Percentiles rank a stretch among this genome's conserved stretches.
These are phyloP conservation scores for Amniataba percoides DNA, from an alignment of 2,797 vertebrate genomes.

Conservation along the genomic window DNA sequence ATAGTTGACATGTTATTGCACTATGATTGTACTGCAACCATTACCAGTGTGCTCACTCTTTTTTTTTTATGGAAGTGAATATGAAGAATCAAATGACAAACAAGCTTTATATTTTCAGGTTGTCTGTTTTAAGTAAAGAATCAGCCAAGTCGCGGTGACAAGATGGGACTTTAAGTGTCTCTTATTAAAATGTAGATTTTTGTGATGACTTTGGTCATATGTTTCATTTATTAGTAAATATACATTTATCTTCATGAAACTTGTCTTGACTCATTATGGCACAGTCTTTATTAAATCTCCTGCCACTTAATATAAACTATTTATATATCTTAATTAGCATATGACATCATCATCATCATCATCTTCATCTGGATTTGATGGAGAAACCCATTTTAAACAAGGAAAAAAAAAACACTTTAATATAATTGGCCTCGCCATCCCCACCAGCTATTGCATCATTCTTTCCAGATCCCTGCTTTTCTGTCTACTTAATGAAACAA, in stretches of 20 bases:
- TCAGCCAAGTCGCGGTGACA: neutral
- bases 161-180: neutral
- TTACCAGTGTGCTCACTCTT: neutral
- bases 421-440: conserved; percentile 21
- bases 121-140: neutral
- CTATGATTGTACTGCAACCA: neutral
- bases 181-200: neutral
- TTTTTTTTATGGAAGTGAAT: neutral
- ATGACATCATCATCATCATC: conserved; percentile 32
- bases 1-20: neutral
- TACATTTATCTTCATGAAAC: conserved; percentile 7
- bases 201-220: neutral
- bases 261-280: conserved; percentile 8
- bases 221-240: neutral
- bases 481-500: conserved; percentile 47
- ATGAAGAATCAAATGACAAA: too few species aligned
- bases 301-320: conserved; percentile 7
- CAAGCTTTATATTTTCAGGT: neutral
- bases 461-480: conserved; percentile 27
- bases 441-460: conserved; percentile 49
- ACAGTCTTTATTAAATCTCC: neutral
- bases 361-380: conserved; percentile 22
- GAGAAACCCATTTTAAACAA: conserved; percentile 29
- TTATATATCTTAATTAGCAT: conserved; percentile 36
- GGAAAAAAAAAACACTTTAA: neutral